phyloP scores from a whole-genome alignment of 1,140 invertebrate genomes.

The Caenorhabditis inopinata region DNA sequence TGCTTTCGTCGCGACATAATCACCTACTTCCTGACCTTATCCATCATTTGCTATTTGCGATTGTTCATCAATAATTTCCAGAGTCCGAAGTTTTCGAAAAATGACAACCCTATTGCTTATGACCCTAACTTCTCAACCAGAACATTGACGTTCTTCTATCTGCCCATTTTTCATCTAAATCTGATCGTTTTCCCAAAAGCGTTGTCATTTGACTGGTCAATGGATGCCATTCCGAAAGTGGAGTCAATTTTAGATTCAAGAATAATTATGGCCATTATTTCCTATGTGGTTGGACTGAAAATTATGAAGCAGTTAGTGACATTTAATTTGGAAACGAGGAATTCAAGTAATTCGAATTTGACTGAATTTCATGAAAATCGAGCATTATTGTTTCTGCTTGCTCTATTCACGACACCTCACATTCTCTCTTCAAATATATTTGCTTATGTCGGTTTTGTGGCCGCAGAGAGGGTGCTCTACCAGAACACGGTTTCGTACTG shows the following conservation, averaged over 20 bases:
- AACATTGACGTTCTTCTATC: not conserved
- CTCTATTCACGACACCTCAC: not conserved
- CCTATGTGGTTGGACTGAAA: too few species aligned
- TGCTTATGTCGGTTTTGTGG: not conserved
- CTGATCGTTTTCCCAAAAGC: not conserved
- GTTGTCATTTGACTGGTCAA: not conserved
- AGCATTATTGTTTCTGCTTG: not conserved
- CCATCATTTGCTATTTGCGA: not conserved
- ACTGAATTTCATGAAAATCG: not conserved
- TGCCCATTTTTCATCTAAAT: not conserved
- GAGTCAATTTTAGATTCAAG: not conserved
- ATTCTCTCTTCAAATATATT: constrained; percentile 2
- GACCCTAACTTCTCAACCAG: not conserved
- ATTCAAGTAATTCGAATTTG: not conserved
- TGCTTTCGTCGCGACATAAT: not conserved
- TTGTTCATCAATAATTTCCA: not conserved
- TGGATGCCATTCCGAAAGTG: not conserved
- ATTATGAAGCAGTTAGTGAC: too few species aligned
- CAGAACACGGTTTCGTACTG: not conserved
- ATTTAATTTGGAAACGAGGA: not conserved
- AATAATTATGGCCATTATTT: not conserved
- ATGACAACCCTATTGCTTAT: not conserved
- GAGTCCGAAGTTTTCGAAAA: not conserved
- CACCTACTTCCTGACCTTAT: not conserved
- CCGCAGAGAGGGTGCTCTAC: not conserved